Percentiles rank a stretch among this genome's conserved stretches.
Evolutionary conservation across 2,113 vertebrate species (phyloP).

Genomic region (Thryonomys swinderianus): DNA sequence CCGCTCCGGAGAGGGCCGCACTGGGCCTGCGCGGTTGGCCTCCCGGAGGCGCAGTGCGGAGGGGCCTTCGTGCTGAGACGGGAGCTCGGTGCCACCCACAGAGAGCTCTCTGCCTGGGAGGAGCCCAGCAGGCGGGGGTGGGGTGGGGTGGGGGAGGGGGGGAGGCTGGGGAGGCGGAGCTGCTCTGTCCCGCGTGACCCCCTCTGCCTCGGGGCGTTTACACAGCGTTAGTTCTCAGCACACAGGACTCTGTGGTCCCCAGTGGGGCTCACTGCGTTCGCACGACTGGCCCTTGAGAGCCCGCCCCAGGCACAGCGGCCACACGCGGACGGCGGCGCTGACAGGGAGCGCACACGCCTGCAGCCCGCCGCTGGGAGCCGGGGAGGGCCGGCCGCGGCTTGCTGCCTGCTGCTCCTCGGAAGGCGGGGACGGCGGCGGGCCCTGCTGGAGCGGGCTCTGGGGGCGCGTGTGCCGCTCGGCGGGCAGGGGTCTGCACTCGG

Average conservation of each 20-base stretch:
- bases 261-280: not conserved
- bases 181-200: not conserved
- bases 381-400: too few relatives aligned
- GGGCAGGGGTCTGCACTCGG: not conserved
- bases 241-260: not conserved
- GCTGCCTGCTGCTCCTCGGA: too few relatives aligned
- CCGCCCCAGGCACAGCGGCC: not conserved
- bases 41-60: accelerated
- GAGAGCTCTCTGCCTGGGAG: not conserved
- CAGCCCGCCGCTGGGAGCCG: not conserved
- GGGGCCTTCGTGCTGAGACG: not conserved
- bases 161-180: not conserved
- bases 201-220: not conserved
- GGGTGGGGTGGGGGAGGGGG: not conserved
- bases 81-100: not conserved
- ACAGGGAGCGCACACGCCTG: not conserved
- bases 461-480: too few relatives aligned
- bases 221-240: not conserved
- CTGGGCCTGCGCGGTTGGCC: not conserved
- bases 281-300: not conserved
- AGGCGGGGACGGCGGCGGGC: too few relatives aligned
- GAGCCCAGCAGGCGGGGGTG: not conserved
- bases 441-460: too few relatives aligned
- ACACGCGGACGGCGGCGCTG: not conserved
- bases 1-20: not conserved